phyloP scores from a whole-genome alignment of 2,888 invertebrate genomes.

The Pachymerium ferrugineum region DNA sequence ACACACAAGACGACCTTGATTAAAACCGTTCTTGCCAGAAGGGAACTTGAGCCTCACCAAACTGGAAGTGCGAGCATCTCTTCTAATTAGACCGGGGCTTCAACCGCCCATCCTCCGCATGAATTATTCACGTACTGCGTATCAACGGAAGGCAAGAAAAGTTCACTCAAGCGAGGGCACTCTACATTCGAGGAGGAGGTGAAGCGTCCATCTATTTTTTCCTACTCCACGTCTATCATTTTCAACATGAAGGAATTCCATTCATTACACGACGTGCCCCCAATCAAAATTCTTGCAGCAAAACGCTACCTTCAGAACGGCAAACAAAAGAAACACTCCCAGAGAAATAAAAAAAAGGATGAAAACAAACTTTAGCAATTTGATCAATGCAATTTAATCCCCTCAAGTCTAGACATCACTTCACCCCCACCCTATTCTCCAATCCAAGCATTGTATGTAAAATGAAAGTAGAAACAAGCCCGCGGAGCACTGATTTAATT shows the following conservation, averaged over 20 bases:
- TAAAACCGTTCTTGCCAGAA: background rate
- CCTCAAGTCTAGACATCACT: background rate
- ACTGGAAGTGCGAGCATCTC: conserved; percentile 13
- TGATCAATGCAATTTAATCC: conserved; percentile 10
- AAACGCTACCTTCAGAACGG: no score
- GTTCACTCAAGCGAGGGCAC: background rate
- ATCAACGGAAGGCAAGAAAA: conserved; percentile 9
- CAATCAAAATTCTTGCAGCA: conserved; percentile 4
- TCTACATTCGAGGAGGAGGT: background rate
- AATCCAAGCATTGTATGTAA: conserved; percentile 1
- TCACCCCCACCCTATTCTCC: background rate
- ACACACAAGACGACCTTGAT: conserved; percentile 1
- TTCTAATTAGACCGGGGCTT: conserved; percentile 5
- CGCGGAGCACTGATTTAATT: conserved; percentile 23
- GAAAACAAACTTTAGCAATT: conserved; percentile 1
- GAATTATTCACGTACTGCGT: background rate
- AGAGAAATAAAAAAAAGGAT: background rate
- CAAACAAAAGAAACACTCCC: no score
- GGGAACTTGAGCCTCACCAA: background rate
- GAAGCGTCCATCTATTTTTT: background rate
- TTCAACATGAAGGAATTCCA: background rate
- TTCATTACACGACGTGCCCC: background rate
- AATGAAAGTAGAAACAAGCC: conserved; percentile 19
- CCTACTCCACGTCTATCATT: background rate
- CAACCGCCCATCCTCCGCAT: conserved; percentile 7